Percentiles rank a stretch among this genome's conserved stretches.
phyloP scores from a whole-genome alignment of 2,113 vertebrate genomes.

The Oncorhynchus gorbuscha region DNA sequence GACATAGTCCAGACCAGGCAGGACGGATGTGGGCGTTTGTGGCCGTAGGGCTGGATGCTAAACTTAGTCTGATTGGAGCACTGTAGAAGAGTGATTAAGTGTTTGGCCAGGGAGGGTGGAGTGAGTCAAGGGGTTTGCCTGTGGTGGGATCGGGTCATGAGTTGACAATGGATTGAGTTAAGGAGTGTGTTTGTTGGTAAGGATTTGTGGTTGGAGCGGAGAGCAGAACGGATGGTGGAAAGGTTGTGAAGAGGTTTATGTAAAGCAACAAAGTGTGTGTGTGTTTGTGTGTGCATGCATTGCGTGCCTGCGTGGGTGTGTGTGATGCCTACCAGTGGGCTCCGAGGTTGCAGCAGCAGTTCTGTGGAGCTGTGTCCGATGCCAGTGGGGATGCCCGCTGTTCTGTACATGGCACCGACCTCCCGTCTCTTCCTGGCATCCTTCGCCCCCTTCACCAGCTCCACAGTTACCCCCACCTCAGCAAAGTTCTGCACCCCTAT shows the following conservation, averaged over 20 bases:
- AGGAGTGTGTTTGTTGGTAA: too few species aligned
- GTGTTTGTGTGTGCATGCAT: background rate
- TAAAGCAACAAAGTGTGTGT: background rate
- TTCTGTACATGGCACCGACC: constrained; percentile 70
- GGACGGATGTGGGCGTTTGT: constrained; percentile 59
- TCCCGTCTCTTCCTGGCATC: constrained; percentile 70
- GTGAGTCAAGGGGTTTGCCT: background rate
- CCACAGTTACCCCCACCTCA: constrained; percentile 73
- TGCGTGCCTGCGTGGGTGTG: background rate
- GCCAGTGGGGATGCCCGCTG: constrained; percentile 71
- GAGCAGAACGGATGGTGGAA: too few species aligned
- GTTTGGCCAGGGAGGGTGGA: constrained; percentile 42
- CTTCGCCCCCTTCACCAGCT: constrained; percentile 72
- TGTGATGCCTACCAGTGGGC: constrained; percentile 65
- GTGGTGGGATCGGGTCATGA: constrained; percentile 26
- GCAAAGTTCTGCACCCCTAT: constrained; percentile 72
- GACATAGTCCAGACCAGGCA: constrained; percentile 52
- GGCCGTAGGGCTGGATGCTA: constrained; percentile 45
- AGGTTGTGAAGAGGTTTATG: background rate
- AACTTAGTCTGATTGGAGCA: constrained; percentile 58
- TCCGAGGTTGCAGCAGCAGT: constrained; percentile 68
- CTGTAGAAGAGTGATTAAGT: constrained; percentile 59
- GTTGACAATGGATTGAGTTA: background rate
- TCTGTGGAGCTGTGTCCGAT: constrained; percentile 78
- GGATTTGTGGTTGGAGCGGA: too few species aligned